phyloP scores from a whole-genome alignment of 2,888 invertebrate species.

The Dichetophora obliterata region DNA sequence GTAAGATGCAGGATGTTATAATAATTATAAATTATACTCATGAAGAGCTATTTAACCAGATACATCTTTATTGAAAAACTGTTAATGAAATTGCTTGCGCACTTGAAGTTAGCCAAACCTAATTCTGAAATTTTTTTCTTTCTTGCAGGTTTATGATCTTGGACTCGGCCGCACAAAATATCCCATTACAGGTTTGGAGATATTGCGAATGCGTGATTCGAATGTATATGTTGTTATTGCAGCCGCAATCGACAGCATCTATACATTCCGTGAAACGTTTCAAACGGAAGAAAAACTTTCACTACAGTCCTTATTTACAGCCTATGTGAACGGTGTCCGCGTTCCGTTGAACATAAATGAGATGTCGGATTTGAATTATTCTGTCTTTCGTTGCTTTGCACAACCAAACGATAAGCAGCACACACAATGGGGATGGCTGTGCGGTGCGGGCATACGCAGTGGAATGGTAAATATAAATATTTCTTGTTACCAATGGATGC shows the following conservation, averaged over 20 bases:
- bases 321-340: slow-evolving; percentile 58
- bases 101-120: too few species aligned
- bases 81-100: too few species aligned
- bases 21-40: too few species aligned
- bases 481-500: background rate
- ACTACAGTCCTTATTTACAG: slow-evolving; percentile 59
- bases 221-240: slow-evolving; percentile 86
- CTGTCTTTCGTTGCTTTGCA: slow-evolving; percentile 84
- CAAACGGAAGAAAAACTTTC: slow-evolving; percentile 80
- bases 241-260: slow-evolving; percentile 85
- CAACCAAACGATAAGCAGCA: slow-evolving; percentile 78
- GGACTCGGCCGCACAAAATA: slow-evolving; percentile 80
- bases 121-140: background rate
- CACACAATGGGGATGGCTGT: slow-evolving; percentile 88
- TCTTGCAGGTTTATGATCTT: slow-evolving; percentile 84
- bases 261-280: slow-evolving; percentile 87
- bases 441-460: slow-evolving; percentile 84
- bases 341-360: slow-evolving; percentile 76
- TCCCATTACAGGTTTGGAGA: slow-evolving; percentile 90
- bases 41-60: too few species aligned
- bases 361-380: slow-evolving; percentile 80
- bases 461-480: slow-evolving; percentile 74
- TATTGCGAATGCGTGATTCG: slow-evolving; percentile 79
- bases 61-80: too few species aligned
- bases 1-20: too few species aligned